These are phyloP conservation scores for Urocyon cinereoargenteus DNA, from an alignment of 2,797 vertebrate species.

Conservation along the genomic window DNA sequence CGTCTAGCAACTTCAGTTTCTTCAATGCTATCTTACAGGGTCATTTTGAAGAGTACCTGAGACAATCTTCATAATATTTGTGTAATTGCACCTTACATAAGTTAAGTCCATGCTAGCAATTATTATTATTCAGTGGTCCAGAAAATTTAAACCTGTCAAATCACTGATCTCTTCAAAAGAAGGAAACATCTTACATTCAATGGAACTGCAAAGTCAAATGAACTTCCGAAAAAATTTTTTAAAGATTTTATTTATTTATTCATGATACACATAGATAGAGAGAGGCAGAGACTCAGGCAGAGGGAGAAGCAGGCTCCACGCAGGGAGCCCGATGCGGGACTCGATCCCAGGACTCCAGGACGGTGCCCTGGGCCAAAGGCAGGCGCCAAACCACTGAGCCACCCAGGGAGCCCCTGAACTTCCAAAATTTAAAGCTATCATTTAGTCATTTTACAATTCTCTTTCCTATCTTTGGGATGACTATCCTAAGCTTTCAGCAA, in stretches of 20 bases:
- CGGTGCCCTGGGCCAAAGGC: too few relatives aligned
- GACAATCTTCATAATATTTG: not conserved
- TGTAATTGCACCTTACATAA: not conserved
- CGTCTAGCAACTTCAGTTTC: not conserved
- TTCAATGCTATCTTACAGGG: not conserved
- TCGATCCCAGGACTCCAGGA: too few relatives aligned
- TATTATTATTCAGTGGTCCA: constrained; percentile 1
- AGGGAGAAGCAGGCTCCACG: too few relatives aligned
- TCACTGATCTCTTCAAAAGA: not conserved
- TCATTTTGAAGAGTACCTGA: not conserved
- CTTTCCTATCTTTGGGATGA: not conserved
- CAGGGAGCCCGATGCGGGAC: too few relatives aligned
- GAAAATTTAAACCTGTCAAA: not conserved
- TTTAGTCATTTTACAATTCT: not conserved
- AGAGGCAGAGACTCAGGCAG: too few relatives aligned
- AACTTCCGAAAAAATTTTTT: not conserved
- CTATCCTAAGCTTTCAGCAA: not conserved
- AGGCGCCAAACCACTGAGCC: too few relatives aligned
- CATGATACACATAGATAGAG: too few relatives aligned
- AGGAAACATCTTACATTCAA: not conserved
- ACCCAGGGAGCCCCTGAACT: not conserved
- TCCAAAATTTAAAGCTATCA: not conserved
- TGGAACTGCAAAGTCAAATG: not conserved
- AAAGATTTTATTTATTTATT: too few relatives aligned
- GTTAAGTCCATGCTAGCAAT: not conserved